Evolutionary conservation across 2,888 invertebrate species (phyloP), one percentile per base, ranked within the genome.

Genomic region (Drosophila eohydei): DNA sequence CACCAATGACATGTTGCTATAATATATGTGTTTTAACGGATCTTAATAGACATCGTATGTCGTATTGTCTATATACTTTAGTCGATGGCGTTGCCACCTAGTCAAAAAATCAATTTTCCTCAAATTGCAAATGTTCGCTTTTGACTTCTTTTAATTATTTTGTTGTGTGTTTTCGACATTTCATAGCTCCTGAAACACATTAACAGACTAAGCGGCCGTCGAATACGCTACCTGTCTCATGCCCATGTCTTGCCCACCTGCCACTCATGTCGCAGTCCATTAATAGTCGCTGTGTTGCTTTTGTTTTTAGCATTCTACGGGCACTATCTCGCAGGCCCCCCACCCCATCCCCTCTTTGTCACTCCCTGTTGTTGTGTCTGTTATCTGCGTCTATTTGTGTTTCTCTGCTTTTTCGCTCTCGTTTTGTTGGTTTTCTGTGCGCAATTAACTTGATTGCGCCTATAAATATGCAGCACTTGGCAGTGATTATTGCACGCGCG

Each of bases 361-460:
- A 34, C 26, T 62, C 46, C 44, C n/a, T 59, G 44, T 9, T 62
- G 57, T 48, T 55, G n/a, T 73, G 68, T 43, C 58, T 64, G 56
- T 64, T 61, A 63, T 70, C 69, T 56, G 61, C 43, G 59, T 63
- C 58, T 61, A 46, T 54, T 58, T 66, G 46, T 63, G 58, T 69
- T 32, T 61, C 40, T 57, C 40, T 58, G 52, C 7, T 28, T 30
- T 59, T 59, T 51, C 7, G n/a, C 26, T 51, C 40, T 57, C 62
- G 65, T 54, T 60, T 54, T 75, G 60, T 52, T 74, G 61, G 63
- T 56, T 70, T 63, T 64, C 51, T 59, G 59, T 78, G 75, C 73
- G 85, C 88, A 86, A 89, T 90, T 90, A 88, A 89, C 83, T 84
- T 88, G 84, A 90, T 90, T 90, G 90, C 84, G 85, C 88, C 89